phyloP scores from a whole-genome alignment of 2,888 invertebrate species.

The Hyposoter didymator region DNA sequence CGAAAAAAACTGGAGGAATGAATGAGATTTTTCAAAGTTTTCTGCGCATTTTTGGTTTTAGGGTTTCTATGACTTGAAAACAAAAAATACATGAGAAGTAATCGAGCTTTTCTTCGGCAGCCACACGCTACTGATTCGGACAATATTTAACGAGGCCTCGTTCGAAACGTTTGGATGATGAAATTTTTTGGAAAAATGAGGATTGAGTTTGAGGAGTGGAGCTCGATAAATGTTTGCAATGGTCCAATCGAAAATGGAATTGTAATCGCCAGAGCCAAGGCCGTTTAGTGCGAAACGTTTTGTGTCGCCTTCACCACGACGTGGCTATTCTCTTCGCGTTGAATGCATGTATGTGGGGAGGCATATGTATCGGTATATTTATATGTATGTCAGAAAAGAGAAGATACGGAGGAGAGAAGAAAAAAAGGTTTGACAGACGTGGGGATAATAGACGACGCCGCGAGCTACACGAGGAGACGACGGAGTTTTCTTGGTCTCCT shows the following conservation, averaged over 20 bases:
- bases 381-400: slow-evolving; percentile 32
- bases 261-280: slow-evolving; percentile 54
- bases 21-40: background rate
- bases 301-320: slow-evolving; percentile 42
- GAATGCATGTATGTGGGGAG: slow-evolving; percentile 25
- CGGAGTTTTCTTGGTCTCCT: slow-evolving; percentile 59
- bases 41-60: background rate
- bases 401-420: slow-evolving; percentile 43
- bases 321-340: slow-evolving; percentile 52
- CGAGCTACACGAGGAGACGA: slow-evolving; percentile 60
- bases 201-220: slow-evolving; percentile 4
- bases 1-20: background rate
- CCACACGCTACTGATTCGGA: background rate
- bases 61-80: background rate
- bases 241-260: slow-evolving; percentile 39
- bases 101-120: slow-evolving; percentile 25
- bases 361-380: slow-evolving; percentile 17
- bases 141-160: background rate
- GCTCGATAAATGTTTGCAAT: background rate
- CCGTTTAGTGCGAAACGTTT: slow-evolving; percentile 48
- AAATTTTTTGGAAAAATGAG: slow-evolving; percentile 2
- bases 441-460: slow-evolving; percentile 66
- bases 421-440: slow-evolving; percentile 66
- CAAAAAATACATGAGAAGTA: slow-evolving; percentile 7
- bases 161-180: slow-evolving; percentile 36